A percentile compares a stretch with the other conserved stretches of the same genome.
These are phyloP conservation scores for Muntiacus muntjak DNA, from an alignment of 2,113 vertebrate species.

Conservation along the genomic window DNA sequence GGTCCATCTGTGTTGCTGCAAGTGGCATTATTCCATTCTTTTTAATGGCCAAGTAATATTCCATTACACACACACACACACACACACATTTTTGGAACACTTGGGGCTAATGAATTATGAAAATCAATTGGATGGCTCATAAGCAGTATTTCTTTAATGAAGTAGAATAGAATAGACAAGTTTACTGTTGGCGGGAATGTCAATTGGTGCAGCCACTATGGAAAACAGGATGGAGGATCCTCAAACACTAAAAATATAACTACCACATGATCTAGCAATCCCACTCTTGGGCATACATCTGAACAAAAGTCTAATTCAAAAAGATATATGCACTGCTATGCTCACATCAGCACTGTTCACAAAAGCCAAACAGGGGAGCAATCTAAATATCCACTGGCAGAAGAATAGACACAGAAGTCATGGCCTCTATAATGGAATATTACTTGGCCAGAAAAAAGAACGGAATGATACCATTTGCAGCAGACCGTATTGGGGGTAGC, in stretches of 20 bases:
- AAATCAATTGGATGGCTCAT: background rate
- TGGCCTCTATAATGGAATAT: background rate
- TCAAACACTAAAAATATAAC: background rate
- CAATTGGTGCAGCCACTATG: background rate
- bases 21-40: background rate
- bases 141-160: background rate
- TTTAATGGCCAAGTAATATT: background rate
- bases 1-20: background rate
- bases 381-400: background rate
- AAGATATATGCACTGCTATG: background rate
- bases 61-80: rapidly evolving
- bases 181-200: background rate
- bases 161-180: background rate
- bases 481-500: background rate
- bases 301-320: background rate
- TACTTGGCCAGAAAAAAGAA: background rate
- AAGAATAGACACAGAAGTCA: background rate
- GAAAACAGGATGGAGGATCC: background rate
- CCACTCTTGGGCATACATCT: background rate
- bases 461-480: background rate
- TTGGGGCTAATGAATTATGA: background rate
- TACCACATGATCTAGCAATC: background rate
- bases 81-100: background rate
- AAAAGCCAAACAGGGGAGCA: background rate
- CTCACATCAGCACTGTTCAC: too few species aligned